These are phyloP conservation scores for Chinchilla lanigera DNA, from an alignment of 2,113 vertebrate genomes.

Conservation along the genomic window DNA sequence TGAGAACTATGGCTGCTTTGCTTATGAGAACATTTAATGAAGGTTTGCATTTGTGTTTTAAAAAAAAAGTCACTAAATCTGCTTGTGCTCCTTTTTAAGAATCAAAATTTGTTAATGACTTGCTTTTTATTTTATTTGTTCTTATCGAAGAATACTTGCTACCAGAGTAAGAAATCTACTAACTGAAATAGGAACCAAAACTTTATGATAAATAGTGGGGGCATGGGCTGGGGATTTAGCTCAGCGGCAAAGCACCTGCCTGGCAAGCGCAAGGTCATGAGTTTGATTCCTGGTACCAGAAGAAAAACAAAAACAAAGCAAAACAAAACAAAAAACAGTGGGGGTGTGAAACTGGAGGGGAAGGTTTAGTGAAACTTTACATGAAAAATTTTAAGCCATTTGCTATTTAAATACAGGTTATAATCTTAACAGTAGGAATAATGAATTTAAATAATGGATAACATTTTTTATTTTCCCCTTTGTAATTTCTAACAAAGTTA, in stretches of 20 bases:
- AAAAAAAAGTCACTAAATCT: slow-evolving; percentile 29
- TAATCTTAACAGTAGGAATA: neutral
- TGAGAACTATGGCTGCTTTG: slow-evolving; percentile 27
- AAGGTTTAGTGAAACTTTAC: slow-evolving; percentile 4
- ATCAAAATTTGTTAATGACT: neutral
- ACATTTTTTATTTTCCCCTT: slow-evolving; percentile 39
- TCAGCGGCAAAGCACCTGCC: too few species aligned
- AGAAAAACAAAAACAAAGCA: too few species aligned
- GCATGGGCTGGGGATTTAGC: neutral
- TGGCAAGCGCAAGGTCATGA: too few species aligned
- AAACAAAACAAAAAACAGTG: too few species aligned
- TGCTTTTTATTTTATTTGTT: neutral
- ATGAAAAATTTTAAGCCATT: slow-evolving; percentile 29
- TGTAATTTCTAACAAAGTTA: slow-evolving; percentile 36
- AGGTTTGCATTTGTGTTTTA: slow-evolving; percentile 7
- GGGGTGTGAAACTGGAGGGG: too few species aligned
- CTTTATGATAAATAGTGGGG: neutral
- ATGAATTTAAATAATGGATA: slow-evolving; percentile 39
- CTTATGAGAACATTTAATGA: slow-evolving; percentile 41
- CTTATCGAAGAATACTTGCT: slow-evolving; percentile 15
- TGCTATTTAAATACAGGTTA: neutral
- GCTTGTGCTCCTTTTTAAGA: slow-evolving; percentile 23
- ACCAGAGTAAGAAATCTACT: neutral
- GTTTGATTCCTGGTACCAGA: too few species aligned
- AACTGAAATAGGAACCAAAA: slow-evolving; percentile 44